Base-by-base conservation (phyloP, 2,797 vertebrate species). In the Vipera ursinii region DNA sequence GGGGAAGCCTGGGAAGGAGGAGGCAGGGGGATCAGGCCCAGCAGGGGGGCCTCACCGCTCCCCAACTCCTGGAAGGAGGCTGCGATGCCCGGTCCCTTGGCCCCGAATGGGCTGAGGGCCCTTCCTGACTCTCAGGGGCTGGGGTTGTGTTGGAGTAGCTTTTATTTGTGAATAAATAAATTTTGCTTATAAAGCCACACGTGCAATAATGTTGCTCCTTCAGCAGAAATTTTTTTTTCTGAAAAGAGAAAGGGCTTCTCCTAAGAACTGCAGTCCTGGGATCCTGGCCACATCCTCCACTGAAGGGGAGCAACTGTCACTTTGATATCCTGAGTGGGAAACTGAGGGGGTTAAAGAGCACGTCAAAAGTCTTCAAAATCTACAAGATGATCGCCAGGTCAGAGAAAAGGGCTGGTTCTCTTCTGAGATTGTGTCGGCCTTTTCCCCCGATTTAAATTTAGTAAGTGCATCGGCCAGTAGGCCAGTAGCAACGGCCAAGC, bases 1-100 rank as follows among this genome's bases (percentile, higher is more conserved):
- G 91, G 97, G 94, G 96, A 99, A 98, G 78, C 98, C 99, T 99
- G 88, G 44, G 95, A 91, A 90, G 90, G 82, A 73, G 6, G 92
- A 28, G 17, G 38, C 17, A 1, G 28, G 63, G 4, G n/a, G 87
- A 4, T 17, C 1, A 12, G 38, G 22, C 38, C 73, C 1, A 56
- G 78, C 59, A 53, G 69, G 59, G 55, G 82, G 85, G 7, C 2
- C 0, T 55, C 20, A 0, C 6, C 28, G 22, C 28, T 24, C 2
- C 26, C 56, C 20, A 1, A 6, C 32, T 53, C 59, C n/a, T 10
- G 69, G 24, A 44, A 12, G 28, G 22, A 9, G 26, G 57, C 90
- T 10, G 3, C 5, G 32, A 32, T 32, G 32, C 32, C 32, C 32
- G 1, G 32, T 32, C 32, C 32, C 32, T 32, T 32, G 32, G 32